Conservation (phyloP, 2,888 invertebrate species). For the Lamproptera curius region DNA sequence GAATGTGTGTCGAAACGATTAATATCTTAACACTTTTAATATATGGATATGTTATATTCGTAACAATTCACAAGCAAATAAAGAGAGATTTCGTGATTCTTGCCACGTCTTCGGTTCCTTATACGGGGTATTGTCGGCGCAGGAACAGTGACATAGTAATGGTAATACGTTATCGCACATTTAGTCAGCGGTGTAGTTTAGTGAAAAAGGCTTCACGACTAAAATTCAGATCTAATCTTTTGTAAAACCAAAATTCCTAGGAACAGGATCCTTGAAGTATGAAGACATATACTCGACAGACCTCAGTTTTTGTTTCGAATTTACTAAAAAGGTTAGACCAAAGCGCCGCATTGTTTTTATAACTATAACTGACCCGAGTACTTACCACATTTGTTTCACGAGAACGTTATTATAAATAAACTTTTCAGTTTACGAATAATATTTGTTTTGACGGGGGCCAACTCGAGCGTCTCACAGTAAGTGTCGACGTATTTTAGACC, state of each 20-base stretch:
- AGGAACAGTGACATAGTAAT: slow-evolving; percentile 33
- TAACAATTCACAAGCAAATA: slow-evolving; percentile 11
- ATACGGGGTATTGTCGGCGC: slow-evolving; percentile 11
- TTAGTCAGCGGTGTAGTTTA: too few species aligned
- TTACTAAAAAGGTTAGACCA: too few species aligned
- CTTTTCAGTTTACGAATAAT: slow-evolving; percentile 68
- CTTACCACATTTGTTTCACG: too few species aligned
- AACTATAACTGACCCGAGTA: too few species aligned
- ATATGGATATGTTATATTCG: slow-evolving; percentile 25
- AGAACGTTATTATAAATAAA: slow-evolving; percentile 65
- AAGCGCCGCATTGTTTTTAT: too few species aligned
- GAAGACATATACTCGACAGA: too few species aligned
- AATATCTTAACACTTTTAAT: slow-evolving; percentile 37
- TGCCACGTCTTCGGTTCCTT: slow-evolving; percentile 15
- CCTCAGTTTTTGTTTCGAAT: too few species aligned
- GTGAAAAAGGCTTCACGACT: too few species aligned
- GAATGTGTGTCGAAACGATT: slow-evolving; percentile 43
- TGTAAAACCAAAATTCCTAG: too few species aligned
- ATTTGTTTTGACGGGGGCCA: slow-evolving; percentile 68
- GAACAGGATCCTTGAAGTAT: too few species aligned
- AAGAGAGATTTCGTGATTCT: slow-evolving; percentile 5
- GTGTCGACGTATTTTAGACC: slow-evolving; percentile 63
- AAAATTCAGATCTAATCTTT: too few species aligned
- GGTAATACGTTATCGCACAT: slow-evolving; percentile 41
- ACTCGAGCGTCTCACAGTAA: slow-evolving; percentile 44